A percentile compares a stretch with the other conserved stretches of the same genome.
These are phyloP conservation scores for Melanotaenia maccullochi DNA, from an alignment of 2,797 vertebrate species.

Conservation along the genomic window DNA sequence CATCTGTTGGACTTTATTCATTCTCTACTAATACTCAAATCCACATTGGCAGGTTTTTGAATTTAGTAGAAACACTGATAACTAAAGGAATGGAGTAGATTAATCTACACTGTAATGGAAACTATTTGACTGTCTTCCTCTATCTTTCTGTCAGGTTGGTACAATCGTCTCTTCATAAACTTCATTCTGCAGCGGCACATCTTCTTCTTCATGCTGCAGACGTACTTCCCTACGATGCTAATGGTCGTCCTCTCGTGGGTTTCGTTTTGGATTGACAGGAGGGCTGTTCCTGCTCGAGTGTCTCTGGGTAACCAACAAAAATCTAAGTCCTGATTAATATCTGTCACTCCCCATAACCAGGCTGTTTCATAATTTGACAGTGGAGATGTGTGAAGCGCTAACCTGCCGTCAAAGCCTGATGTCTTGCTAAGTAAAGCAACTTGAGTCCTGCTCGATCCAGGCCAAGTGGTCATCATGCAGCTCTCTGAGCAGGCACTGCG, in stretches of 20 bases:
- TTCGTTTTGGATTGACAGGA: conserved; percentile 93
- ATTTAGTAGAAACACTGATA: neutral
- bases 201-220: conserved; percentile 96
- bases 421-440: too few relatives aligned
- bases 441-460: too few relatives aligned
- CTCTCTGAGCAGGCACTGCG: too few relatives aligned
- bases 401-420: too few relatives aligned
- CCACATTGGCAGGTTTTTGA: neutral
- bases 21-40: neutral
- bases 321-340: neutral
- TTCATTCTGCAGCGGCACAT: conserved; percentile 92
- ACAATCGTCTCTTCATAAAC: conserved; percentile 93
- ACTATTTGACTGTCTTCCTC: neutral
- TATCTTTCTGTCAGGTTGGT: conserved; percentile 84
- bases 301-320: conserved; percentile 86
- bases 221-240: conserved; percentile 93
- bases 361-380: too few relatives aligned
- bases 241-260: conserved; percentile 96
- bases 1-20: neutral
- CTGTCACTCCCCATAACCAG: too few relatives aligned
- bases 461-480: too few relatives aligned
- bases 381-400: too few relatives aligned
- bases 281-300: conserved; percentile 91
- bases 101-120: neutral
- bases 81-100: neutral